phyloP scores from a whole-genome alignment of 2,113 vertebrate genomes.

The Accipiter virgatus region DNA sequence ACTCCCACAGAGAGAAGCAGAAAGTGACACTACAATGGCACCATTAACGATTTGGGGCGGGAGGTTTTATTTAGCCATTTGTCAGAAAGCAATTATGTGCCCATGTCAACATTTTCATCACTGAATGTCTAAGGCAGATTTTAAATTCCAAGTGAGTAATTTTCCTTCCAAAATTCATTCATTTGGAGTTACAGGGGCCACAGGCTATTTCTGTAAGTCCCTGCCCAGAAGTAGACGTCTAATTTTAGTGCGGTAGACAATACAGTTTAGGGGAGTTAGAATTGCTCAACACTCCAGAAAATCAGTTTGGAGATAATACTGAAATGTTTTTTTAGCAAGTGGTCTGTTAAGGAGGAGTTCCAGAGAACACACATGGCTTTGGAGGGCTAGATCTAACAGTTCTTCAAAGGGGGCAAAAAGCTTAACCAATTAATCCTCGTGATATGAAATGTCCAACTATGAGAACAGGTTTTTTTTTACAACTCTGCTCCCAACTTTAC shows the following conservation, averaged over 20 bases:
- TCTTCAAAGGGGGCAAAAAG: background rate
- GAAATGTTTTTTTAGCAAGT: background rate
- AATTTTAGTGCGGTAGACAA: background rate
- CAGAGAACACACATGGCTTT: background rate
- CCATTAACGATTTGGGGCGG: background rate
- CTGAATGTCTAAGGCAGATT: background rate
- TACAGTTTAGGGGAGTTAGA: background rate
- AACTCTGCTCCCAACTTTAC: background rate
- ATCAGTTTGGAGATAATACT: background rate
- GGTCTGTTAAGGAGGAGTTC: background rate
- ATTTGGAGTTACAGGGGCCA: background rate
- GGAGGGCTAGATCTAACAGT: background rate
- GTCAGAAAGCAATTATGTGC: background rate
- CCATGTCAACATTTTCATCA: background rate
- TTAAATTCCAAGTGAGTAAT: background rate
- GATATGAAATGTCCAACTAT: background rate
- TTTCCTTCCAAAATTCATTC: background rate
- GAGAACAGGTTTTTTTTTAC: background rate
- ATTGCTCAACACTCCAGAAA: background rate
- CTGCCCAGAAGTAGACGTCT: background rate
- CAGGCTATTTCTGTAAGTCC: background rate
- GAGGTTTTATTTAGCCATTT: background rate
- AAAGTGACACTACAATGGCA: background rate
- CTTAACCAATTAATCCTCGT: background rate
- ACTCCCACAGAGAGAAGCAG: fast-evolving